Conservation (phyloP, 2,113 vertebrate species). For the Malurus cyaneus region DNA sequence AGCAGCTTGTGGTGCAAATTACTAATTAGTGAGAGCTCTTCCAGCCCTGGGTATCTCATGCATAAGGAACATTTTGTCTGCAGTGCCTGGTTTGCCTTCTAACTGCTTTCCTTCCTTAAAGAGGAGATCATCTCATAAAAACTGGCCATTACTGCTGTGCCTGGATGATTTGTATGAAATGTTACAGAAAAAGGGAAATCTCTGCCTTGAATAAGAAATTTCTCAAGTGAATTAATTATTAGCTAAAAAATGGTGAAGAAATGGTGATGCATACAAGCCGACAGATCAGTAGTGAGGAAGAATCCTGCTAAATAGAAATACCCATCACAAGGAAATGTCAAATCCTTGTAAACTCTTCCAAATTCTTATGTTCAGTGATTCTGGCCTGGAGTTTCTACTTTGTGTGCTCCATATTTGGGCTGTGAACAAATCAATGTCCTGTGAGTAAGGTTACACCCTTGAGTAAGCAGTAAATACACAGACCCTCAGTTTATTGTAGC, state of each 20-base stretch:
- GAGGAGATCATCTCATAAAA: neutral
- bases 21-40: neutral
- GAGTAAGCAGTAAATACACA: neutral
- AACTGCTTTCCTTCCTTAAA: neutral
- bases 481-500: neutral
- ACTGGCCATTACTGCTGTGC: neutral
- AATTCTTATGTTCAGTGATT: neutral
- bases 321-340: neutral
- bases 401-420: neutral
- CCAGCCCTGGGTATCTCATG: neutral
- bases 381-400: neutral
- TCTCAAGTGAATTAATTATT: neutral
- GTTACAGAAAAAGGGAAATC: neutral
- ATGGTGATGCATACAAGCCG: neutral
- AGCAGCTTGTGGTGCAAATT: neutral
- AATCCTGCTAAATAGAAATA: neutral
- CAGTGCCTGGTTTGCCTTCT: neutral
- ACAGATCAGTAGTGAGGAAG: neutral
- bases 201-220: neutral
- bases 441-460: neutral
- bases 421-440: neutral
- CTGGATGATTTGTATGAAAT: rapidly evolving
- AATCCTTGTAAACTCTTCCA: neutral
- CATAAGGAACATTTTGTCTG: neutral
- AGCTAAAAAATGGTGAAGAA: neutral